These are phyloP conservation scores for Takifugu bimaculatus DNA, from an alignment of 2,113 vertebrate species.

Conservation along the genomic window DNA sequence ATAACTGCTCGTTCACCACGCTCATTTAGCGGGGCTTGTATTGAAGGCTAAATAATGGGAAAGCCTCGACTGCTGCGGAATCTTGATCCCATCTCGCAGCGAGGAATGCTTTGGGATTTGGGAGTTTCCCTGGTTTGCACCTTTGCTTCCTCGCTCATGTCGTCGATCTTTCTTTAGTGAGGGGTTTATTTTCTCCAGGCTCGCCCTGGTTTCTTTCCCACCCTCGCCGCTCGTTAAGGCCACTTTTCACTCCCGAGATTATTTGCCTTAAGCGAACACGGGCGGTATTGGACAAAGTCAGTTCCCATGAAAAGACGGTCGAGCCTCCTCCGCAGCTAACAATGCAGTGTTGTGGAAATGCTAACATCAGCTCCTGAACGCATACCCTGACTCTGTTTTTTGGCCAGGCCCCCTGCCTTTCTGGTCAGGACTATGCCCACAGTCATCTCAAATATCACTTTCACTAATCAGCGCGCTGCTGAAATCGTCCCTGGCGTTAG, in stretches of 20 bases:
- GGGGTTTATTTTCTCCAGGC: slow-evolving; percentile 16
- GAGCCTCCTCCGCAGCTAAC: slow-evolving; percentile 47
- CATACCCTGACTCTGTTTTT: slow-evolving; percentile 39
- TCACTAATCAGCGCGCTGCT: slow-evolving; percentile 50
- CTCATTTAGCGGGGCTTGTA: slow-evolving; percentile 48
- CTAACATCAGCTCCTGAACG: slow-evolving; percentile 52
- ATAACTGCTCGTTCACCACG: slow-evolving; percentile 57
- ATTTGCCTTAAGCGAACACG: slow-evolving; percentile 23
- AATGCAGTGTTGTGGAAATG: slow-evolving; percentile 52
- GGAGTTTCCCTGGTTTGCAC: slow-evolving; percentile 31
- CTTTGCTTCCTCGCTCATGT: slow-evolving; percentile 19
- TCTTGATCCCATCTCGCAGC: slow-evolving; percentile 28
- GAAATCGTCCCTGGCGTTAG: slow-evolving; percentile 45
- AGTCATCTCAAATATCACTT: slow-evolving; percentile 52
- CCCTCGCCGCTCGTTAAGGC: neutral
- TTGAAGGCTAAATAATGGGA: slow-evolving; percentile 44
- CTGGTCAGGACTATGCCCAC: slow-evolving; percentile 44
- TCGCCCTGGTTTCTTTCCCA: neutral
- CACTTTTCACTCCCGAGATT: no score
- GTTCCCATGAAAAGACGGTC: slow-evolving; percentile 55
- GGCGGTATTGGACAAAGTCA: slow-evolving; percentile 46
- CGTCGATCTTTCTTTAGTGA: slow-evolving; percentile 7
- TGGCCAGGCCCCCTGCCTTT: slow-evolving; percentile 30
- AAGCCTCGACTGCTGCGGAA: slow-evolving; percentile 25
- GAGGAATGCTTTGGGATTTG: slow-evolving; percentile 11